Base-by-base conservation (phyloP, 2,888 invertebrate species). In the Napeogenes inachia region DNA sequence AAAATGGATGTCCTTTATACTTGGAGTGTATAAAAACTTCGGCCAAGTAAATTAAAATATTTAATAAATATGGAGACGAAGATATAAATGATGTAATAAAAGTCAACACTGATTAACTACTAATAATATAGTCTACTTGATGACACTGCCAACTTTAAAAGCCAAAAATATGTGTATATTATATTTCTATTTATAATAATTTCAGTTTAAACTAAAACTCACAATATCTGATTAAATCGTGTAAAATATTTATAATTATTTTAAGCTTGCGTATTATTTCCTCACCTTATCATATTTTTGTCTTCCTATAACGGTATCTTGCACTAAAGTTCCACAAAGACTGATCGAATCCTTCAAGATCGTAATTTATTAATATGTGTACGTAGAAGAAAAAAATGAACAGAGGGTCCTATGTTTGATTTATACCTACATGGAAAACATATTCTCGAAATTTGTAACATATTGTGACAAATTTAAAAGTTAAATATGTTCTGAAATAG, bases 331-430 rank as follows among this genome's bases (percentile, higher is more conserved):
- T 80, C 78, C 72, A 85, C 84, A 85, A 75, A 81, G 85, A 89
- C 89, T 89, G 88, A 50, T 78, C 77, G 80, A 81, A 82, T 82
- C 82, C 79, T 77, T 76, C 70, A 71, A 72, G 74, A 75, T 79
- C 84, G 81, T 87, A 85, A 86, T 87, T 86, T 89, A 89, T 89
- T 85, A 87, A 89, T 82, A 82, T 82, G 72, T 76, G 70, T 72
- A 70, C 79, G 64, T 60, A 69, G 64, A 62, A 54, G 57, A 64
- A 47, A 60, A 10, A 45, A 54, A 21, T 35, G 56, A 21, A 50
- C 55, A 58, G 56, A 56, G 56, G 54, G 57, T 61, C 45, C 53
- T 2, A 21, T 8, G 30, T 50, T 50, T 30, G 6, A 12, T 50
- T 50, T 50, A 30, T 50, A 50, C 50, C 50, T 50, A 50, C 50